Evolutionary conservation across 2,888 invertebrate genomes (phyloP), one percentile per base, ranked within the genome.

Genomic region (Papilio elwesi): DNA sequence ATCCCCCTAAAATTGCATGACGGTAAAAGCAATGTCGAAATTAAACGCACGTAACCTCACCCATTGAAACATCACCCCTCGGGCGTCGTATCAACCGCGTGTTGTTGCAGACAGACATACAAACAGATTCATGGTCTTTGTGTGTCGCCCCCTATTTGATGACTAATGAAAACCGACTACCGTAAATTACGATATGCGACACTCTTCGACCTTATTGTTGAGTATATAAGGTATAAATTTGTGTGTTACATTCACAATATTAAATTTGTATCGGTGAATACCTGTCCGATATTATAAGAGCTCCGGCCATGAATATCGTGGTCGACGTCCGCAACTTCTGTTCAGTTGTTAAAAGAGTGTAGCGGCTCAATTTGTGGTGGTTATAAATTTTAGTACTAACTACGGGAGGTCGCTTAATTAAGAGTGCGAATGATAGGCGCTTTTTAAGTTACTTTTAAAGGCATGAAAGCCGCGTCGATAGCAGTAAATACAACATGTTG

Each of bases 391-490:
- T 86, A 79, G 78, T 65, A 75, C 76, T 77, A 81, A 81, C 85
- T 82, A 82, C 82, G 82, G 84, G 85, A 78, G 83, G 81, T 79
- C 83, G 83, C 79, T 87, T 91, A 91, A 91, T 92, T 91, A 91
- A 89, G 87, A 90, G 91, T 89, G 90, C 88, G 89, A 90, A 88
- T 87, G 90, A 90, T 87, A 85, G 87, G 83, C 83, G 82, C 83
- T 86, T 85, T 88, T 88, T 79, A 82, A 79, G 79, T 81, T 79
- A 82, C 85, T 88, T 90, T 89, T 86, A 79, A 81, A 83, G 79
- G 81, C 81, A 81, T 76, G 80, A 79, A 78, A 78, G 79, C 80
- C 74, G 80, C 81, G 79, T 83, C 82, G 82, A 81, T 78, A 78
- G 80, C 79, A 83, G 82, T 77, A 78, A 82, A 85, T 74, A 74